Percentiles rank a stretch among this genome's conserved stretches.
Evolutionary conservation across 1,140 invertebrate genomes (phyloP).

Genomic region (Papilio helenus): DNA sequence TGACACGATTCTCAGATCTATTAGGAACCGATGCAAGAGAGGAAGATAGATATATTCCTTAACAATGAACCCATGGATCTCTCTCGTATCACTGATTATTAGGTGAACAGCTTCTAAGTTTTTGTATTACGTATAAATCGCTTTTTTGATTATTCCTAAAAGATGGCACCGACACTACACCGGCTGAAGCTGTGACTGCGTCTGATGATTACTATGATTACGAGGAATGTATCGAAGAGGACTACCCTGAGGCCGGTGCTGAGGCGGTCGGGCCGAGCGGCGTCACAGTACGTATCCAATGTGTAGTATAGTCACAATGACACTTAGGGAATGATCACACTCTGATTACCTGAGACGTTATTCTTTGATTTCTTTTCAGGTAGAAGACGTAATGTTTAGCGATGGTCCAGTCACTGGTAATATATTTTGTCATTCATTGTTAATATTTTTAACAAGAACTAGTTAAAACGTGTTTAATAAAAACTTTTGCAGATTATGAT

Average conservation of each 20-base stretch:
- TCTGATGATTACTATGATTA: constrained; percentile 82
- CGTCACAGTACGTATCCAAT: constrained; percentile 37
- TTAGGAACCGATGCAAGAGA: too few relatives aligned
- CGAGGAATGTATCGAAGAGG: constrained; percentile 83
- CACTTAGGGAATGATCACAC: too few relatives aligned
- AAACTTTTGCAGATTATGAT: constrained; percentile 30
- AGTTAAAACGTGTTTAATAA: neutral
- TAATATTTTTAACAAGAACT: neutral
- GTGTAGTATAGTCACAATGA: too few relatives aligned
- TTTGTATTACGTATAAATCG: neutral
- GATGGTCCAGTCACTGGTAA: constrained; percentile 77
- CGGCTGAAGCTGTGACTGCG: constrained; percentile 80
- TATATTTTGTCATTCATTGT: constrained; percentile 8
- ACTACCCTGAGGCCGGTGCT: constrained; percentile 71
- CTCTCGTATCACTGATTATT: neutral
- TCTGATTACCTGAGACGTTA: neutral
- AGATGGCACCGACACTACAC: constrained; percentile 84
- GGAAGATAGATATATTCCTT: too few relatives aligned
- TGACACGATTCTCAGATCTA: too few relatives aligned
- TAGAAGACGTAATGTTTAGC: constrained; percentile 85
- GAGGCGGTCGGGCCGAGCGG: constrained; percentile 41
- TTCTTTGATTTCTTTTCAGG: constrained; percentile 60
- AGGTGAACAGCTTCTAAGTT: neutral
- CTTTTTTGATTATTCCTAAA: constrained; percentile 78
- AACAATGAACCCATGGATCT: neutral